A percentile compares a stretch with the other conserved stretches of the same genome.
Conservation (phyloP, 2,113 vertebrate genomes). For the Rafetus swinhoei region DNA sequence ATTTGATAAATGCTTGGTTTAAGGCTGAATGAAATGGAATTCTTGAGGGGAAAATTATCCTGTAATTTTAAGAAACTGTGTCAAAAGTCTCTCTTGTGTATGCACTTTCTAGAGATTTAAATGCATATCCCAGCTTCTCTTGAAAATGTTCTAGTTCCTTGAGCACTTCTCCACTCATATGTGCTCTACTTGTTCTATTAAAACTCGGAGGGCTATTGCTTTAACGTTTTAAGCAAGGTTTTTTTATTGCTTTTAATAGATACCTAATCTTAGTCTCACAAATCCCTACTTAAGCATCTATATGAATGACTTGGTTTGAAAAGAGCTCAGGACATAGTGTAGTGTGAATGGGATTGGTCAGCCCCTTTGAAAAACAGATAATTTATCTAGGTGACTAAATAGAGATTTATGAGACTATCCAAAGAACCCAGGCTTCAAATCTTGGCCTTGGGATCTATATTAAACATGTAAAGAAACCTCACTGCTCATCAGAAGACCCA, state of each 20-base stretch:
- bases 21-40: background rate
- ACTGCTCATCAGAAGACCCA: background rate
- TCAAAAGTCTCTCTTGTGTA: background rate
- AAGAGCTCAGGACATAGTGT: background rate
- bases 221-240: background rate
- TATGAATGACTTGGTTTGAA: background rate
- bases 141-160: background rate
- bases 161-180: background rate
- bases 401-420: background rate
- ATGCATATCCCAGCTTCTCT: background rate
- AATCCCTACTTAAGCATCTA: background rate
- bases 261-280: background rate
- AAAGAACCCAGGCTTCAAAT: background rate
- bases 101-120: background rate
- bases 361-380: background rate
- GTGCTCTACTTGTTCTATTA: background rate
- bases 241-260: background rate
- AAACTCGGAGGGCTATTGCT: background rate
- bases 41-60: background rate
- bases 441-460: background rate
- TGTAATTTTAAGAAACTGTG: background rate
- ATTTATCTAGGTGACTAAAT: background rate
- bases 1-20: fast-evolving
- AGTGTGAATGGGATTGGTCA: background rate
- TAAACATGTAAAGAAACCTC: background rate